Percentiles rank a stretch among this genome's conserved stretches.
phyloP scores from a whole-genome alignment of 1,140 invertebrate species.

The Magallana angulata region DNA sequence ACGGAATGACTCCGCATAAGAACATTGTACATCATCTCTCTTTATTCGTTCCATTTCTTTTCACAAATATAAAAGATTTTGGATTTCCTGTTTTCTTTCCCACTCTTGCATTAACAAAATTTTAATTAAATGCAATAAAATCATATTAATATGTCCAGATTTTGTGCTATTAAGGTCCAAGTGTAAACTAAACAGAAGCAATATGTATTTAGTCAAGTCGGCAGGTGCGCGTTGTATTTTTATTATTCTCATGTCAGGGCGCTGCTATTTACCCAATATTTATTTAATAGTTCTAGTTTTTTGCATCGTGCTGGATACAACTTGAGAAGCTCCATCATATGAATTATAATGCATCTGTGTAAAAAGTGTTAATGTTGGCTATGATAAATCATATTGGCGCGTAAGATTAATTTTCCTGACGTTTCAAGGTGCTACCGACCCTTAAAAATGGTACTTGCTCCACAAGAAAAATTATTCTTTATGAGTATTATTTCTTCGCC shows the following conservation, averaged over 20 bases:
- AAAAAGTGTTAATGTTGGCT: constrained; percentile 5
- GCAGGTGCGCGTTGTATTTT: constrained; percentile 1
- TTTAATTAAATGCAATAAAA: constrained; percentile 39
- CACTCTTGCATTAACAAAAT: constrained; percentile 28
- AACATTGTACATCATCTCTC: neutral
- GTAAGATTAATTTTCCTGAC: constrained; percentile 32
- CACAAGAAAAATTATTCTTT: neutral
- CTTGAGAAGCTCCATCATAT: neutral
- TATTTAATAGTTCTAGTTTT: neutral
- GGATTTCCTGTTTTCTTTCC: neutral
- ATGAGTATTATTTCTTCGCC: constrained; percentile 15
- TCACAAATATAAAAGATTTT: constrained; percentile 37
- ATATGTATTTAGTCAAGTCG: constrained; percentile 21
- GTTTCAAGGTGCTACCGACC: constrained; percentile 4
- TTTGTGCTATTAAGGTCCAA: neutral
- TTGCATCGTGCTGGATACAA: neutral
- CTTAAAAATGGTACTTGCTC: neutral
- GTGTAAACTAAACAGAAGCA: neutral
- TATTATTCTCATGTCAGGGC: neutral
- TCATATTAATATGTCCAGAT: neutral
- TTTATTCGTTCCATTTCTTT: constrained; percentile 10
- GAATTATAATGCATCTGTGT: constrained; percentile 15
- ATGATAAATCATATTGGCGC: constrained; percentile 31
- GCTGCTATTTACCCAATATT: constrained; percentile 28
- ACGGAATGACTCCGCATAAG: constrained; percentile 1